These are phyloP conservation scores for Gambusia holbrooki DNA, from an alignment of 2,113 vertebrate genomes.

Conservation along the genomic window DNA sequence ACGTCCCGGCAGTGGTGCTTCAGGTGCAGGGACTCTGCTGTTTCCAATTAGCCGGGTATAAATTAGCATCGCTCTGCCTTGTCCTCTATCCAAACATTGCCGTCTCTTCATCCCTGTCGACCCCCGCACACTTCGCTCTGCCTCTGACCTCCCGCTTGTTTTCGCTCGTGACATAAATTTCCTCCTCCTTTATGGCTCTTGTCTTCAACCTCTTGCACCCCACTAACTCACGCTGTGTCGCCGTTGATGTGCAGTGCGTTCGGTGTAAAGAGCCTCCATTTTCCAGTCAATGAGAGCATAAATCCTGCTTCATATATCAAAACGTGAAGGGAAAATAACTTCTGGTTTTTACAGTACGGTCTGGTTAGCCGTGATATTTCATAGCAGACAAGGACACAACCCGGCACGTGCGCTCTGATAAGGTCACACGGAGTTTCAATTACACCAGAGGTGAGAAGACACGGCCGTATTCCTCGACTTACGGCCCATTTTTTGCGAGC, in stretches of 20 bases:
- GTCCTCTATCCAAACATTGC: constrained; percentile 81
- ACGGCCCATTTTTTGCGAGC: constrained; percentile 55
- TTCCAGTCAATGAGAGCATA: constrained; percentile 57
- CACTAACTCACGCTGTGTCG: constrained; percentile 53
- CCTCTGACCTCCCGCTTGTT: constrained; percentile 69
- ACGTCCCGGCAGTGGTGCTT: constrained; percentile 53
- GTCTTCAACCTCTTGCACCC: constrained; percentile 71
- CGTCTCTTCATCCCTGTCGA: constrained; percentile 76
- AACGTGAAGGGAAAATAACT: constrained; percentile 58
- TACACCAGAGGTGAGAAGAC: constrained; percentile 38
- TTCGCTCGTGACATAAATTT: constrained; percentile 68
- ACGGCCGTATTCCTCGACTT: constrained; percentile 39
- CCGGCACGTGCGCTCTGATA: constrained; percentile 44
- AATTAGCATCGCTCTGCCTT: constrained; percentile 77
- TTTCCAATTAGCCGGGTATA: constrained; percentile 82
- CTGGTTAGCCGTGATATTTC: constrained; percentile 55
- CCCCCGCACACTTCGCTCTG: constrained; percentile 75
- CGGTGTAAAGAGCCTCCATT: constrained; percentile 57
- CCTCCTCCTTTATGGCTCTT: constrained; percentile 74
- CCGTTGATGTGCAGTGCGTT: constrained; percentile 57
- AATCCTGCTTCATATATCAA: constrained; percentile 52
- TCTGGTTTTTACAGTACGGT: constrained; percentile 56
- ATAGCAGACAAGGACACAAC: constrained; percentile 50
- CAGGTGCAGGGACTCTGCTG: constrained; percentile 80
- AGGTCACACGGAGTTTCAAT: constrained; percentile 49